Conservation (phyloP, 2,113 vertebrate species). For the Melanostigma gelatinosum region DNA sequence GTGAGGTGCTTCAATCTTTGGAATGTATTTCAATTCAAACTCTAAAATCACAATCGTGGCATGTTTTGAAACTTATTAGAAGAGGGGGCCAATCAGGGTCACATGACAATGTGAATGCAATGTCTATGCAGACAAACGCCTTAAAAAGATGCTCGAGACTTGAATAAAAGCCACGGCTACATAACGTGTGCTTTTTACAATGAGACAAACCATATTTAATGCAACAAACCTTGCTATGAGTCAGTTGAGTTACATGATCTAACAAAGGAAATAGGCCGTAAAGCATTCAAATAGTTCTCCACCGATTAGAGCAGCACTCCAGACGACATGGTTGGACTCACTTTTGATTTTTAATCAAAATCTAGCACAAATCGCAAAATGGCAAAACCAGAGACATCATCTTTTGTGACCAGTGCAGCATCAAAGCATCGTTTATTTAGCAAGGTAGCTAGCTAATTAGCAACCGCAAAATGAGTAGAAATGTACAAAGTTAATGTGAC, state of each 20-base stretch:
- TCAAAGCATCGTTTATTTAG: neutral
- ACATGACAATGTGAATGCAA: neutral
- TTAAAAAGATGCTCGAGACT: neutral
- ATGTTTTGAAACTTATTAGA: too few species aligned
- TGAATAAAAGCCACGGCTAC: neutral
- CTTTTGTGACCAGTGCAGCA: neutral
- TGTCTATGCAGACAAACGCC: neutral
- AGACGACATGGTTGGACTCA: neutral
- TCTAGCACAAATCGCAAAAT: neutral
- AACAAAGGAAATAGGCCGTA: neutral
- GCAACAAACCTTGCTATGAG: neutral
- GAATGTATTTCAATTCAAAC: conserved; percentile 8
- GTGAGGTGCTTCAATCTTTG: neutral
- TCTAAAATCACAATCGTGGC: neutral
- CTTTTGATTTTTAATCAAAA: neutral
- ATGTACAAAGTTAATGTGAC: neutral
- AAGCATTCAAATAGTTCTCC: neutral
- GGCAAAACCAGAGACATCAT: too few species aligned
- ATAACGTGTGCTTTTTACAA: neutral
- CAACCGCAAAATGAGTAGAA: neutral
- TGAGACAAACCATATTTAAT: neutral
- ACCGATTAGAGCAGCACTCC: neutral
- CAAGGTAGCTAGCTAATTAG: neutral
- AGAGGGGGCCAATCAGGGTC: neutral
- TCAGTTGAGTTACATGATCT: neutral